Conservation (phyloP, 2,113 vertebrate genomes). For the Ptilorrhoa leucosticta region DNA sequence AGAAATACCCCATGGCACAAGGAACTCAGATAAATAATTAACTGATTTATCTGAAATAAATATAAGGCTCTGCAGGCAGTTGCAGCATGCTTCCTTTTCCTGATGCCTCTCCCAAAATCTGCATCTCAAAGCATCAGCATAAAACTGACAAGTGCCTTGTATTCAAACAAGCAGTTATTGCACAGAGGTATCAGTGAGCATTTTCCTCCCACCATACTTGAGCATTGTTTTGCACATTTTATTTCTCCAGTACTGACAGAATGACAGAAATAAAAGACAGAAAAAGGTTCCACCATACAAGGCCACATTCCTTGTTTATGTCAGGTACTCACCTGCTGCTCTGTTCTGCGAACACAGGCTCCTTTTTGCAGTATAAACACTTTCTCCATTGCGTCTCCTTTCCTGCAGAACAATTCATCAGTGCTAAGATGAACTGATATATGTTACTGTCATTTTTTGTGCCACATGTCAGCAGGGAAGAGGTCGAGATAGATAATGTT, state of each 20-base stretch:
- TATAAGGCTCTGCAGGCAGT: background rate
- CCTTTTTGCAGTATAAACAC: background rate
- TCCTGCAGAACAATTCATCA: background rate
- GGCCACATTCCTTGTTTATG: background rate
- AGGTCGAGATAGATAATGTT: background rate
- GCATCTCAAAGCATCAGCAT: background rate
- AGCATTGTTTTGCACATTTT: background rate
- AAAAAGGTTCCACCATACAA: background rate
- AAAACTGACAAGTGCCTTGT: background rate
- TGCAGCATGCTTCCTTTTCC: background rate
- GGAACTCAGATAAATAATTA: background rate
- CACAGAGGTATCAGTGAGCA: background rate
- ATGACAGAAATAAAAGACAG: background rate
- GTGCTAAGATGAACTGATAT: background rate
- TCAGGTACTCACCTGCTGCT: background rate
- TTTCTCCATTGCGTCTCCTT: rapidly evolving
- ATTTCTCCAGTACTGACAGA: background rate
- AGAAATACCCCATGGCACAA: background rate
- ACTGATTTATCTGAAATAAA: background rate
- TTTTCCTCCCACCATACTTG: background rate
- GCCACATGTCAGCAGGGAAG: background rate
- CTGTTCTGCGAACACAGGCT: background rate
- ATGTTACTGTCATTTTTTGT: background rate
- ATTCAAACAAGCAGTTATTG: background rate
- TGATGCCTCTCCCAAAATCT: background rate